A percentile compares a stretch with the other conserved stretches of the same genome.
Conservation (phyloP, 2,888 invertebrate genomes). For the Gibbula magus region DNA sequence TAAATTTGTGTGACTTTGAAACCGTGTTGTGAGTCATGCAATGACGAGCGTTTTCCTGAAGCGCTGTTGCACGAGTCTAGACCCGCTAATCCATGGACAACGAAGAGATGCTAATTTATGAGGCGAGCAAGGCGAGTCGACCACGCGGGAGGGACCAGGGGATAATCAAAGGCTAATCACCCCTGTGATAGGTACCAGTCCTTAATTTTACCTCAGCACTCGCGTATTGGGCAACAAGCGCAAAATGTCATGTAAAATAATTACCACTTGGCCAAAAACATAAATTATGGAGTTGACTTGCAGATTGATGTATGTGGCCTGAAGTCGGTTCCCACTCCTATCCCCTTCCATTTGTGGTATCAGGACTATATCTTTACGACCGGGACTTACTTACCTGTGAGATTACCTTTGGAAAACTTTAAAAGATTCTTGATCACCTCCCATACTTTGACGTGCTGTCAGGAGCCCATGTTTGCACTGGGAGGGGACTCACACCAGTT, state of each 20-base stretch:
- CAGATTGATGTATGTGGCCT: not conserved
- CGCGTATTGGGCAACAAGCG: constrained; percentile 19
- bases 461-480: not conserved
- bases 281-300: constrained; percentile 13
- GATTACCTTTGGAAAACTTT: not conserved
- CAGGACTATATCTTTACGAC: not conserved
- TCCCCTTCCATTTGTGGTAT: not conserved
- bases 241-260: constrained; percentile 10
- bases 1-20: too few relatives aligned
- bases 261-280: not conserved
- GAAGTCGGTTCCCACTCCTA: not conserved
- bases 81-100: not conserved
- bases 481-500: not conserved
- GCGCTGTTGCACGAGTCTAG: not conserved
- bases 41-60: not conserved
- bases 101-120: constrained; percentile 21
- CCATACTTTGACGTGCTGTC: too few relatives aligned
- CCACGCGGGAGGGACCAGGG: not conserved
- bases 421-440: too few relatives aligned
- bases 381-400: constrained; percentile 13
- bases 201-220: not conserved
- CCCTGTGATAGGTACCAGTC: not conserved
- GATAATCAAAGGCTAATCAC: constrained; percentile 4
- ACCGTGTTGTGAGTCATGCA: not conserved
- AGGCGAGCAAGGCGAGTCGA: not conserved